These are phyloP conservation scores for Miltochrista miniata DNA, from an alignment of 2,888 invertebrate species.

Conservation along the genomic window DNA sequence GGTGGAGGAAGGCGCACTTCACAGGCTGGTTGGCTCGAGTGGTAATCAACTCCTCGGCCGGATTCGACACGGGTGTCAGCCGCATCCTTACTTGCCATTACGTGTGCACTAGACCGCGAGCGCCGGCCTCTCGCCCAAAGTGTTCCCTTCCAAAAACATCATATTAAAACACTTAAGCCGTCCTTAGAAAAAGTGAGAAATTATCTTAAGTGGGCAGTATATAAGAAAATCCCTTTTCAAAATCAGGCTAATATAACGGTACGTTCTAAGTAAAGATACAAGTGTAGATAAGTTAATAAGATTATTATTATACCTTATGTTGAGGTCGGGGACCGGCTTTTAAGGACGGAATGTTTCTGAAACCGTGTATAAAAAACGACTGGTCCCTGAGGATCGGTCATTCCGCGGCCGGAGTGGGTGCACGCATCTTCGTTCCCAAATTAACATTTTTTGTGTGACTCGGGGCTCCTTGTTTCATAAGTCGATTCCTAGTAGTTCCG, in stretches of 20 bases:
- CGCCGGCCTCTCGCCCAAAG: conserved; percentile 35
- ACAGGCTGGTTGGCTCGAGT: conserved; percentile 22
- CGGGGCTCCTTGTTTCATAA: conserved; percentile 43
- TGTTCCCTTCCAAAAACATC: conserved; percentile 48
- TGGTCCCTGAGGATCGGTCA: conserved; percentile 75
- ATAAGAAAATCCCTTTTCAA: conserved; percentile 69
- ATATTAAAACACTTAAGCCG: conserved; percentile 69
- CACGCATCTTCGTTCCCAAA: conserved; percentile 69
- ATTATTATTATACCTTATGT: conserved; percentile 78
- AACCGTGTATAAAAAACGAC: conserved; percentile 80
- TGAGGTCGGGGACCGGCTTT: conserved; percentile 78
- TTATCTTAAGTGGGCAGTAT: conserved; percentile 77
- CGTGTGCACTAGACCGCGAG: conserved; percentile 46
- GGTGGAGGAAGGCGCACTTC: conserved; percentile 36
- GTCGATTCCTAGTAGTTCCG: conserved; percentile 48
- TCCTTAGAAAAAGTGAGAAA: conserved; percentile 73
- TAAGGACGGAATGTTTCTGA: conserved; percentile 78
- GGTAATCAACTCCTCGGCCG: conserved; percentile 63
- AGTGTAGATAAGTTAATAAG: conserved; percentile 82
- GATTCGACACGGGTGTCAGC: conserved; percentile 69
- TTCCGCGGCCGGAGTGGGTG: conserved; percentile 73
- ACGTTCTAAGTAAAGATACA: conserved; percentile 80
- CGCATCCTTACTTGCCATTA: conserved; percentile 60
- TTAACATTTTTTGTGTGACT: conserved; percentile 55
- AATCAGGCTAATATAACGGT: conserved; percentile 77